phyloP scores from a whole-genome alignment of 2,113 vertebrate genomes.

The Vireo altiloquus region DNA sequence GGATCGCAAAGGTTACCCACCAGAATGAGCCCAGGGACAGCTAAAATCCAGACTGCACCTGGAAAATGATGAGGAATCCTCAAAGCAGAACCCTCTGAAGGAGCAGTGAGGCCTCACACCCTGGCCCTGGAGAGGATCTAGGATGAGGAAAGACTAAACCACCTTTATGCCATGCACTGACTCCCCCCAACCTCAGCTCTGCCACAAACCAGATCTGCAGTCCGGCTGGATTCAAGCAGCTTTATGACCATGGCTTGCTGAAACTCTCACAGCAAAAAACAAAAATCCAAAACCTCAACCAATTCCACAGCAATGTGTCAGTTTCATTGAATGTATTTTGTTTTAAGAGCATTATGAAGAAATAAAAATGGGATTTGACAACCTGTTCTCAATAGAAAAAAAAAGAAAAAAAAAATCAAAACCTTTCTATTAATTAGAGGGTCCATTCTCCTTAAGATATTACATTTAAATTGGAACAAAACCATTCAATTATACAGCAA shows the following conservation, averaged over 20 bases:
- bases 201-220: not conserved
- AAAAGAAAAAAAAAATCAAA: not conserved
- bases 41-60: not conserved
- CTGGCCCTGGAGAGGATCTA: not conserved
- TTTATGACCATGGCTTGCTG: not conserved
- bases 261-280: not conserved
- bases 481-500: not conserved
- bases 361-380: not conserved
- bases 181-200: not conserved
- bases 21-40: accelerated
- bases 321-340: not conserved
- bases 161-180: not conserved
- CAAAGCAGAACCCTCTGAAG: not conserved
- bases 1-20: not conserved
- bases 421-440: not conserved
- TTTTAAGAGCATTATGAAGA: not conserved
- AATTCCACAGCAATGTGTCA: not conserved
- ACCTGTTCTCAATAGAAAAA: not conserved
- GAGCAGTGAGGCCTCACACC: not conserved
- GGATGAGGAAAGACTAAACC: not conserved
- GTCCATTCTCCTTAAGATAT: not conserved
- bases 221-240: not conserved
- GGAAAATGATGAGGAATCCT: not conserved
- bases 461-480: not conserved
- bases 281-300: not conserved